Conservation (phyloP, 2,113 vertebrate genomes). For the Ochotona princeps region DNA sequence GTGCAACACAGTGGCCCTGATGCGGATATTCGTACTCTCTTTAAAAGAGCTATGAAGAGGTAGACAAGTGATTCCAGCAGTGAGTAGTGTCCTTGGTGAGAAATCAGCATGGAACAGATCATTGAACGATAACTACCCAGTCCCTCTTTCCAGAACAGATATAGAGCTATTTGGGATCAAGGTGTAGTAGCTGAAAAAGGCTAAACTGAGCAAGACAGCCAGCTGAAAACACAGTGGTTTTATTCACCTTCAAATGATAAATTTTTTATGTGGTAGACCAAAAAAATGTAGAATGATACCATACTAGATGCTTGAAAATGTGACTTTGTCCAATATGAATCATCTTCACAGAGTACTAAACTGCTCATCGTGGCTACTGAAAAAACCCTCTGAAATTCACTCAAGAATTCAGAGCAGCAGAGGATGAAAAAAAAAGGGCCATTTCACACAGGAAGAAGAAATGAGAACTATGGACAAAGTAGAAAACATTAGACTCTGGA, state of each 20-base stretch:
- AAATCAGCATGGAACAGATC: neutral
- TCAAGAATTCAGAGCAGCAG: neutral
- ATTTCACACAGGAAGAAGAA: neutral
- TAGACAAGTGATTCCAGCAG: neutral
- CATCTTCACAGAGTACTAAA: neutral
- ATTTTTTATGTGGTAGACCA: neutral
- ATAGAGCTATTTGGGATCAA: neutral
- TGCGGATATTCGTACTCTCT: neutral
- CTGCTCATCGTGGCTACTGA: neutral
- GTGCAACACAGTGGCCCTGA: neutral
- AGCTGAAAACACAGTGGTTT: neutral
- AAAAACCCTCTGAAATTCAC: conserved; percentile 11
- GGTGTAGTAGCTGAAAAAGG: neutral
- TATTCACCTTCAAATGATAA: neutral
- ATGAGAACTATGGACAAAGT: neutral
- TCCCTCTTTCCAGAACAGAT: neutral
- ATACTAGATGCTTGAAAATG: neutral
- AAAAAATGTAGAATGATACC: neutral
- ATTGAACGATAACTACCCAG: neutral
- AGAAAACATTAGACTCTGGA: neutral
- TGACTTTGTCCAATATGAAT: neutral
- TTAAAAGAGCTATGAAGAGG: neutral
- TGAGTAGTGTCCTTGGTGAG: neutral
- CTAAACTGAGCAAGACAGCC: neutral
- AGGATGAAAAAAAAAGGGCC: conserved; percentile 12